These are phyloP conservation scores for Agrotis ipsilon DNA, from an alignment of 2,888 invertebrate species.

Conservation along the genomic window DNA sequence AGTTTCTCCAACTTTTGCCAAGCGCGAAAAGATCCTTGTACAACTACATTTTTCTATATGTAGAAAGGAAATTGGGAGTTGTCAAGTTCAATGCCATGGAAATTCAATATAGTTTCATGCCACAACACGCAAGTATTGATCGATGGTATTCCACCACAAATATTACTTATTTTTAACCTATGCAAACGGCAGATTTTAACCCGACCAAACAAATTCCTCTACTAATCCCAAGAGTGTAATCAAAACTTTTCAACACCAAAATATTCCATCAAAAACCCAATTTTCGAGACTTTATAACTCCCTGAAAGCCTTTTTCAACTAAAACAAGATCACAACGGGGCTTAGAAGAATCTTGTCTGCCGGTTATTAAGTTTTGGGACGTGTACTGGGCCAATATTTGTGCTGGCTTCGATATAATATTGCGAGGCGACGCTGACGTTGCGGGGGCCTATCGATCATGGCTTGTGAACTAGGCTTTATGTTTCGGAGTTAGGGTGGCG, in stretches of 20 bases:
- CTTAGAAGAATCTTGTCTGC: conserved; percentile 45
- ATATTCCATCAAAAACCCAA: conserved; percentile 23
- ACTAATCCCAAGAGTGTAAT: background rate
- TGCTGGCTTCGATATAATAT: conserved; percentile 54
- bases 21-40: background rate
- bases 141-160: background rate
- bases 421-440: conserved; percentile 37
- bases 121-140: conserved; percentile 5
- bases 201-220: background rate
- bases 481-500: conserved; percentile 28
- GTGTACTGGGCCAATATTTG: conserved; percentile 52
- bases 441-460: conserved; percentile 54
- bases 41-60: background rate
- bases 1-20: background rate
- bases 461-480: conserved; percentile 50
- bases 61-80: conserved; percentile 8
- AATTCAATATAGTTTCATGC: conserved; percentile 23
- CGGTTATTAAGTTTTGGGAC: conserved; percentile 53
- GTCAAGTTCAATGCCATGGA: conserved; percentile 21
- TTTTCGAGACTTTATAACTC: conserved; percentile 18
- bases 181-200: background rate
- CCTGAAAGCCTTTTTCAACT: conserved; percentile 23
- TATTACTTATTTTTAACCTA: background rate
- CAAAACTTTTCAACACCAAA: conserved; percentile 1
- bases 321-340: conserved; percentile 46